These are phyloP conservation scores for Dermatophagoides farinae DNA, from an alignment of 1,140 invertebrate genomes.

Conservation along the genomic window DNA sequence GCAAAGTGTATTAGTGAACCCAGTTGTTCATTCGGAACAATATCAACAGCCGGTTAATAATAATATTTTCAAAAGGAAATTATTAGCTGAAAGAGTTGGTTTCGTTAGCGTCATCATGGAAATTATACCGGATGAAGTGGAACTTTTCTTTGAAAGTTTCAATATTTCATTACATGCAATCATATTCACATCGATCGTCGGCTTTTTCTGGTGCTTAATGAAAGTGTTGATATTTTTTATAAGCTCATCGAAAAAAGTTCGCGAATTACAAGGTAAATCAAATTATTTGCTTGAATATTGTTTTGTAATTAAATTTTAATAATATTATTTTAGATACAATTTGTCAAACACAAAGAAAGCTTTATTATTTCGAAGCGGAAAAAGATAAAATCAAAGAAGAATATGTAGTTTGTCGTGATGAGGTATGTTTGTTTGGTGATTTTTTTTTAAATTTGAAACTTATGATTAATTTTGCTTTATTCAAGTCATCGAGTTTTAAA, in stretches of 20 bases:
- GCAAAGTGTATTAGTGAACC: not conserved
- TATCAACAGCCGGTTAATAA: not conserved
- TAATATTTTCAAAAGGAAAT: not conserved
- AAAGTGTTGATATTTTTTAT: slow-evolving; percentile 1
- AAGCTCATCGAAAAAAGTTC: not conserved
- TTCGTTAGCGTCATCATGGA: slow-evolving; percentile 1
- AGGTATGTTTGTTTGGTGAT: slow-evolving; percentile 2
- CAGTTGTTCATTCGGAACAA: not conserved
- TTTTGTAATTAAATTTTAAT: not conserved
- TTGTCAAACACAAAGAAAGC: slow-evolving; percentile 1
- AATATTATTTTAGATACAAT: not conserved
- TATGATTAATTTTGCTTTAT: not conserved
- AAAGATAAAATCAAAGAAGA: slow-evolving; percentile 6
- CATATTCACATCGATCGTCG: slow-evolving; percentile 4
- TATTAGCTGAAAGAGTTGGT: not conserved
- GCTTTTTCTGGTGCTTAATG: slow-evolving; percentile 3
- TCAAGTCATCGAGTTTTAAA: not conserved
- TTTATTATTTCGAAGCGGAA: slow-evolving; percentile 9
- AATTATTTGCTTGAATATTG: not conserved
- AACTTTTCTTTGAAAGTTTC: slow-evolving; percentile 1
- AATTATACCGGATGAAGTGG: slow-evolving; percentile 8
- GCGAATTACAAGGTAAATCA: slow-evolving; percentile 3
- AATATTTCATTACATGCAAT: not conserved
- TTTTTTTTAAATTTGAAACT: not conserved
- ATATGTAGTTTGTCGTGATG: not conserved